Percentiles rank a stretch among this genome's conserved stretches.
Evolutionary conservation across 2,888 invertebrate species (phyloP).

Genomic region (Trilocha varians): DNA sequence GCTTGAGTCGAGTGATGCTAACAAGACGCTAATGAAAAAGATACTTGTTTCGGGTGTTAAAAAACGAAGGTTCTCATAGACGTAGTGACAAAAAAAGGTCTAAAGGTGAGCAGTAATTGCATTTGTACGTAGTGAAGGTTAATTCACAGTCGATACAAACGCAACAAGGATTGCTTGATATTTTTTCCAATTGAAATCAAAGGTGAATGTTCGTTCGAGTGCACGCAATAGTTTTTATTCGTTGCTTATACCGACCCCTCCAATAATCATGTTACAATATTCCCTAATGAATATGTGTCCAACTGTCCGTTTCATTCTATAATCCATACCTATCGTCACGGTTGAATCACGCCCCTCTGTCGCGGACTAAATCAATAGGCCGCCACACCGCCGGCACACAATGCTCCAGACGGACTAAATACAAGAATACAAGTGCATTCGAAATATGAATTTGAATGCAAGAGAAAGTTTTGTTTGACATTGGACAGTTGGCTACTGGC

Average conservation of each 20-base stretch:
- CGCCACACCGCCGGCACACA: constrained; percentile 26
- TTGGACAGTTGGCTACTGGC: constrained; percentile 1
- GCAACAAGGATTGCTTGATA: not conserved
- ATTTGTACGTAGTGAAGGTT: not conserved
- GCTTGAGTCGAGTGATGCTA: constrained; percentile 4
- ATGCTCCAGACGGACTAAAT: constrained; percentile 34
- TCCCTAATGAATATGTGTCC: constrained; percentile 23
- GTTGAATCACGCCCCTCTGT: constrained; percentile 57
- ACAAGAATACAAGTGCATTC: constrained; percentile 20
- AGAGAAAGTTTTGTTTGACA: constrained; percentile 7
- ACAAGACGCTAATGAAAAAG: constrained; percentile 9
- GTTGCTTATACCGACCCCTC: not conserved
- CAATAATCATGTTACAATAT: constrained; percentile 6
- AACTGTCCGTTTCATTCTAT: not conserved
- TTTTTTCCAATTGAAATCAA: not conserved
- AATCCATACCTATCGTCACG: constrained; percentile 29
- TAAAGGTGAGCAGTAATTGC: not conserved
- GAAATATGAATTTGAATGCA: constrained; percentile 17
- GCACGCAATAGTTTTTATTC: not conserved
- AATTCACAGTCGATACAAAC: not conserved
- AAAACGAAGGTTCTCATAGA: constrained; percentile 4
- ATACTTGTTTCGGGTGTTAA: constrained; percentile 6
- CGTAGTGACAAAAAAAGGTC: not conserved
- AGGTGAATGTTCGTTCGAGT: not conserved
- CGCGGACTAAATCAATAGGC: constrained; percentile 56